phyloP scores from a whole-genome alignment of 2,888 invertebrate genomes.

The Geophilus truncorum region DNA sequence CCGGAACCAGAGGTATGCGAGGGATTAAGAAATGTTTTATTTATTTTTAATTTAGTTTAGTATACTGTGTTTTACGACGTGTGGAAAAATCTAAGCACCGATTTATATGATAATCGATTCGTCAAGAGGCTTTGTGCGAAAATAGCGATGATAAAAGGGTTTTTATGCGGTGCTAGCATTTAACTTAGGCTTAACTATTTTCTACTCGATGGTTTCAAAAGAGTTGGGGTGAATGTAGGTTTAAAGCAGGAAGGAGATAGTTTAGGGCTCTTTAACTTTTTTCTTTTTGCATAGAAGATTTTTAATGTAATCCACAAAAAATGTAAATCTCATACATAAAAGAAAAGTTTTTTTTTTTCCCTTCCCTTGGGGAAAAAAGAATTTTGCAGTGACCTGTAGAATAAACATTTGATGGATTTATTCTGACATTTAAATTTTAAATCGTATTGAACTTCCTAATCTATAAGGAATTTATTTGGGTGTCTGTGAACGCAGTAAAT shows the following conservation, averaged over 20 bases:
- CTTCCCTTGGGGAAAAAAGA: too few relatives aligned
- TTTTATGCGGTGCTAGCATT: constrained; percentile 12
- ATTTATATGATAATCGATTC: constrained; percentile 19
- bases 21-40: not conserved
- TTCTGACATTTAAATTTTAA: too few relatives aligned
- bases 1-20: constrained; percentile 80
- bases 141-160: not conserved
- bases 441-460: too few relatives aligned
- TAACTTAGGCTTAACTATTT: constrained; percentile 1
- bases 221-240: not conserved
- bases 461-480: too few relatives aligned
- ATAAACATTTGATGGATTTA: too few relatives aligned
- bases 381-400: too few relatives aligned
- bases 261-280: not conserved
- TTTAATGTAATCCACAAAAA: not conserved
- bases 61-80: not conserved
- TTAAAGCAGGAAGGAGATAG: not conserved
- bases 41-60: constrained; percentile 23
- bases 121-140: not conserved
- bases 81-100: not conserved
- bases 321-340: not conserved
- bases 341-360: too few relatives aligned
- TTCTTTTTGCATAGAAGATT: not conserved
- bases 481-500: too few relatives aligned
- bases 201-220: not conserved